Base-by-base conservation (phyloP, 2,888 invertebrate species). In the Euspilapteryx auroguttella region DNA sequence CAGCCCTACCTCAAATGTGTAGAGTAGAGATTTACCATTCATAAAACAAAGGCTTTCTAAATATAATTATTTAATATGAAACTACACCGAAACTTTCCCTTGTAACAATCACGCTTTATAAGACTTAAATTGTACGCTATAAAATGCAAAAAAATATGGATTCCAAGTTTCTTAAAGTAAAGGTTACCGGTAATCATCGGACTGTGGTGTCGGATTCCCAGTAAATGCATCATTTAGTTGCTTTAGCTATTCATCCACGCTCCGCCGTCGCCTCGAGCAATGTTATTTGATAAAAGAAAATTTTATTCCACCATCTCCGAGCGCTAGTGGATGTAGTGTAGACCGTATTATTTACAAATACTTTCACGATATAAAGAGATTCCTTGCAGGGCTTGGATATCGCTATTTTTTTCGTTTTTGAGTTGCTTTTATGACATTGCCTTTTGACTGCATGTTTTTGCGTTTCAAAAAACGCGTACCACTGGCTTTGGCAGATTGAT, bases 81-180 rank as follows among this genome's bases (percentile, higher is more conserved):
- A 47, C 49, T 49, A 42, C 55, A 50, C 36, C 36, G 36, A n/a
- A n/a, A n/a, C n/a, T n/a, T 47, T 43, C 38, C 37, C 54, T 42
- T 57, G 52, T 53, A 47, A 48, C 55, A 47, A 57, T 55, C 49
- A 47, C 44, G 52, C 51, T 44, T 53, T 61, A 57, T 55, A 48
- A 40, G 44, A 35, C 45, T 47, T 49, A 63, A 64, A 63, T 61
- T 61, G 55, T 54, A 49, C 37, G 47, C 39, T 55, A 55, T 63
- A 59, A 56, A 55, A 62, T 55, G 55, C 51, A 62, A 62, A 63
- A 62, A 63, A 57, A 44, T 37, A 42, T 32, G 41, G 42, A 55
- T 51, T 55, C 49, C 31, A 28, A 37, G 33, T 35, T 33, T 34
- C 36, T 31, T 34, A 44, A 42, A 37, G 39, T 35, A 37, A 40